Base-by-base conservation (phyloP, 2,888 invertebrate species). In the Pemphredon lugubris region DNA sequence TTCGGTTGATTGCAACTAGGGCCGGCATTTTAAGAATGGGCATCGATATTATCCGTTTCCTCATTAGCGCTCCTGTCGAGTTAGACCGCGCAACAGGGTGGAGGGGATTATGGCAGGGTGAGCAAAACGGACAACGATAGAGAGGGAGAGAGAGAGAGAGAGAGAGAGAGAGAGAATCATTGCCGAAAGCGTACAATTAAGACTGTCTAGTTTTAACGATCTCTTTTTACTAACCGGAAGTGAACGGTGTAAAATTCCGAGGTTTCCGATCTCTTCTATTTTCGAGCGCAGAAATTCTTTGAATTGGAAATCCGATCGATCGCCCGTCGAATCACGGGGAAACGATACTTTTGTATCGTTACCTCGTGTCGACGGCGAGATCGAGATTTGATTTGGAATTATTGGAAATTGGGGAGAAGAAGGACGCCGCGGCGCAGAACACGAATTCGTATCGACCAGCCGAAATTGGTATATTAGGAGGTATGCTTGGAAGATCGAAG, bases 1-100 rank as follows among this genome's bases (percentile, higher is more conserved):
- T 9, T 16, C 40, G 16, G 21, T 60, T 75, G 72, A 73, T 30
- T 37, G 30, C 32, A 55, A 50, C 66, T 48, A 34, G 30, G 48
- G 20, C 54, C 47, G 14, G 16, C 40, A 6, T 39, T 23, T 48
- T 34, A 26, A 45, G 37, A 57, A 45, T 32, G 44, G 26, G 18
- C 37, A 37, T 65, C 30, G 37, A 34, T 45, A 55, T 55, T 48
- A 37, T 55, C 55, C 50, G 40, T 59, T 59, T 57, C 55, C 47
- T 37, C 54, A 54, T 64, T 58, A 58, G 23, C 48, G 34, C 23
- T 34, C 44, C 42, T 42, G 42, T 44, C 42, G 57, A 50, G 42
- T 9, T 16, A 42, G 5, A 20, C 34, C 34, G 34, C 34, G n/a
- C 11, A 34, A 34, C 11, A 34, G 34, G n/a, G 34, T 4, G 39